phyloP scores from a whole-genome alignment of 1,140 invertebrate species.

The Drosophila mojavensis region DNA sequence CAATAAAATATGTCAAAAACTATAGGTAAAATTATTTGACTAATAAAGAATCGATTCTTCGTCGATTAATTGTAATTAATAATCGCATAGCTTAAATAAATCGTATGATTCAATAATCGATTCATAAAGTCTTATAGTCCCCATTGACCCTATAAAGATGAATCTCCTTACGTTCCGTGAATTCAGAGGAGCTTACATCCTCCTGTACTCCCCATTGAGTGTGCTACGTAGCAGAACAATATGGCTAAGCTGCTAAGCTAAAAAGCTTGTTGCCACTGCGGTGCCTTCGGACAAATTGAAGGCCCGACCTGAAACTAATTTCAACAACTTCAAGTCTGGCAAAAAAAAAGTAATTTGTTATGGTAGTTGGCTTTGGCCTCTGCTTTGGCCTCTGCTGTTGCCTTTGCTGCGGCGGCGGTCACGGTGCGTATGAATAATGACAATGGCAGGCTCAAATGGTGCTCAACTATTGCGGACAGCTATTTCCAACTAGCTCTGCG shows the following conservation, averaged over 20 bases:
- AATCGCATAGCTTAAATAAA: too few species aligned
- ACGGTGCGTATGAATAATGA: constrained; percentile 76
- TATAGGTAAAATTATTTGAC: too few species aligned
- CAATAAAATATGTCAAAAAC: too few species aligned
- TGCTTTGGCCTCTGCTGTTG: constrained; percentile 7
- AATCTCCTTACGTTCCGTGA: too few species aligned
- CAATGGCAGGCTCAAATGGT: constrained; percentile 68
- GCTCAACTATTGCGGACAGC: constrained; percentile 33
- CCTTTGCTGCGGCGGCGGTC: constrained; percentile 25
- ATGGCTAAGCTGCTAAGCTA: neutral
- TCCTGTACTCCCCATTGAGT: too few species aligned
- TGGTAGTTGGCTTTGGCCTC: constrained; percentile 28
- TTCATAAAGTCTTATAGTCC: too few species aligned
- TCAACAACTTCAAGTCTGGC: constrained; percentile 45
- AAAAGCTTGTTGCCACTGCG: neutral
- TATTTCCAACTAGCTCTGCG: neutral
- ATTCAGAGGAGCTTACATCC: too few species aligned
- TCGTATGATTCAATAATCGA: too few species aligned
- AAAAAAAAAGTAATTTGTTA: constrained; percentile 64
- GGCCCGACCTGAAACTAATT: constrained; percentile 51
- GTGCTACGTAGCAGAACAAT: too few species aligned
- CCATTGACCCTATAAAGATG: too few species aligned
- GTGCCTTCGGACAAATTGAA: neutral
- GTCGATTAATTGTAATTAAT: too few species aligned
- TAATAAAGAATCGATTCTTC: too few species aligned